phyloP scores from a whole-genome alignment of 2,113 vertebrate species.

The Ceyx margarethae region DNA sequence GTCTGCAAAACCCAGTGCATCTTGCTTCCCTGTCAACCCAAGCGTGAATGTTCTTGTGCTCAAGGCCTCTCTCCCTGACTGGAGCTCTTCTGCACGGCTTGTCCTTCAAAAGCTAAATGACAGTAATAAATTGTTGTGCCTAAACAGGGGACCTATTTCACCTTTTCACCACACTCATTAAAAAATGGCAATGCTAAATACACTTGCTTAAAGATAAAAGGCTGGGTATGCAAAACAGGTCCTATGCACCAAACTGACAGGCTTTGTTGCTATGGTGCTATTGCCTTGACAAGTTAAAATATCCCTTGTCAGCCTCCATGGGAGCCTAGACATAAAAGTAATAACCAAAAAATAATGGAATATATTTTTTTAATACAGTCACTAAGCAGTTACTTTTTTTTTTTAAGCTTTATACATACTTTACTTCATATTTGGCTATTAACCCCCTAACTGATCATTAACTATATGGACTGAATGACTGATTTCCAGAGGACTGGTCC shows the following conservation, averaged over 20 bases:
- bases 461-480: neutral
- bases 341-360: neutral
- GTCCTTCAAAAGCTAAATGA: conserved; percentile 11
- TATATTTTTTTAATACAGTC: neutral
- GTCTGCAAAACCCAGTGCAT: neutral
- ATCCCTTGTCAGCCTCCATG: neutral
- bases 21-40: neutral
- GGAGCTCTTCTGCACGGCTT: neutral
- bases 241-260: neutral
- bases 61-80: neutral
- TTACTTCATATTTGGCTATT: conserved; percentile 39
- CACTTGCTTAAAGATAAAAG: conserved; percentile 18
- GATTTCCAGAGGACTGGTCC: neutral
- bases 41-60: neutral
- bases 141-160: neutral
- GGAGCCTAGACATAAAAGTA: neutral
- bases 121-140: neutral
- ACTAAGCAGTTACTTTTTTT: neutral
- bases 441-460: conserved; percentile 22
- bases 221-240: neutral
- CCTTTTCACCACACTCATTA: neutral
- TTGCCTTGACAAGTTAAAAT: conserved; percentile 11
- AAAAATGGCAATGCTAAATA: neutral
- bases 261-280: neutral
- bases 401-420: conserved; percentile 28